Evolutionary conservation across 2,797 vertebrate genomes (phyloP), one percentile per base, ranked within the genome.

Genomic region (Spheniscus humboldti): DNA sequence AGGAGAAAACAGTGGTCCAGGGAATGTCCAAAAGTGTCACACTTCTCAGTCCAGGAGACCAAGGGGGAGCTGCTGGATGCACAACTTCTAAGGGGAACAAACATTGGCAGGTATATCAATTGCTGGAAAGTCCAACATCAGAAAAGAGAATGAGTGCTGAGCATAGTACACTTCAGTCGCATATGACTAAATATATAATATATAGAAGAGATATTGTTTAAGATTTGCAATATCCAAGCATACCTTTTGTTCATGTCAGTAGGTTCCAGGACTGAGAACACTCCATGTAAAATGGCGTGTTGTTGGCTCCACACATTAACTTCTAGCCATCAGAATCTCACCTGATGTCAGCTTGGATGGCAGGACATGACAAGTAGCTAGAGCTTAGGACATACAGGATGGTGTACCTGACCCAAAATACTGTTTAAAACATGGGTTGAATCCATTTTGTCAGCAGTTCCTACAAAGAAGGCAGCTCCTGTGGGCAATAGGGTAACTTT

Each of bases 61-160:
- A 57, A 67, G 30, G 8, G 9, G 16, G 19, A 57, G 11, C 5
- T 50, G 9, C 13, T 45, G 6, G 33, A n/a, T 74, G 7, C 2
- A 10, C 33, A 57, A 50, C 50, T 71, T 79, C 43, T 27, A 59
- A 25, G 7, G 28, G 9, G 11, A 55, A 27, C 2, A 31, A 52
- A 24, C 4, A 0, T 1, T 37, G 7, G 13, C 11, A 31, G 2
- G 3, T 45, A 25, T 50, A 14, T 59, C 19, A 28, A 24, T 56
- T 73, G 15, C 25, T 71, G 35, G 22, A 37, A 93, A 37, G 13
- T 31, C 9, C 59, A 75, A 9, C 20, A 35, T 33, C 19, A 57
- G 19, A 60, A 74, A 47, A 53, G 5, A 71, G 39, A 20, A 22
- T 43, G 9, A 85, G 18, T 14, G 11, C 10, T 37, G 28, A 71